Conservation (phyloP, 2,797 vertebrate species). For the Sylvilagus floridanus region DNA sequence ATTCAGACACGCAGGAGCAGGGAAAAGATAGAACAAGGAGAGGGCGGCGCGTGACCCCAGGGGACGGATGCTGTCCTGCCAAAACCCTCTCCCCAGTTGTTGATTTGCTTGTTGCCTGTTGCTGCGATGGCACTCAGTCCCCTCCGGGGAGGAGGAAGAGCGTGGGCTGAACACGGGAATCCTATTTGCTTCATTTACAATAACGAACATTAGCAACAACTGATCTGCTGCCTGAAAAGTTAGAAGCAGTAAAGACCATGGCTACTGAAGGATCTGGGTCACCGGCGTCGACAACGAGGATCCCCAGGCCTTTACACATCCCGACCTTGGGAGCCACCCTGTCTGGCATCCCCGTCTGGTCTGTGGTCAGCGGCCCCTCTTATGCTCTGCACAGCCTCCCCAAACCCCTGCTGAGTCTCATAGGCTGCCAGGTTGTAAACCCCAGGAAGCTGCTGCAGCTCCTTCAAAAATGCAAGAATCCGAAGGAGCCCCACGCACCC, state of each 20-base stretch:
- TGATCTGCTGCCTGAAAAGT: background rate
- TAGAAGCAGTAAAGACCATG: background rate
- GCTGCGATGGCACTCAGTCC: fast-evolving
- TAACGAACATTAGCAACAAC: background rate
- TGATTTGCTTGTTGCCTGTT: background rate
- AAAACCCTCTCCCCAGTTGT: background rate
- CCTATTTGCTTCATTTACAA: background rate
- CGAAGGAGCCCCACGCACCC: background rate
- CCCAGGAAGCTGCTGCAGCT: fast-evolving
- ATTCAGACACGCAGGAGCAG: background rate
- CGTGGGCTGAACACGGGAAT: fast-evolving
- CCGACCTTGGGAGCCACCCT: too few relatives aligned
- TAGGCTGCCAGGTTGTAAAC: background rate
- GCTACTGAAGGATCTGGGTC: background rate
- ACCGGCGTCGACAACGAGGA: background rate
- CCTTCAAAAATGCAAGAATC: background rate
- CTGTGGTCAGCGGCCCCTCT: background rate
- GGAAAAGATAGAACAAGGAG: background rate
- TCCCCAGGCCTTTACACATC: fast-evolving
- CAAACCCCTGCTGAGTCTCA: fast-evolving
- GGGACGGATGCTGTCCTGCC: background rate
- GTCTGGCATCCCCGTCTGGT: fast-evolving
- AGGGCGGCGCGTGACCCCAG: background rate
- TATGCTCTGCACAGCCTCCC: background rate
- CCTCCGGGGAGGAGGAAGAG: background rate